These are phyloP conservation scores for Leptinotarsa juncta DNA, from an alignment of 2,888 invertebrate species.

Conservation along the genomic window DNA sequence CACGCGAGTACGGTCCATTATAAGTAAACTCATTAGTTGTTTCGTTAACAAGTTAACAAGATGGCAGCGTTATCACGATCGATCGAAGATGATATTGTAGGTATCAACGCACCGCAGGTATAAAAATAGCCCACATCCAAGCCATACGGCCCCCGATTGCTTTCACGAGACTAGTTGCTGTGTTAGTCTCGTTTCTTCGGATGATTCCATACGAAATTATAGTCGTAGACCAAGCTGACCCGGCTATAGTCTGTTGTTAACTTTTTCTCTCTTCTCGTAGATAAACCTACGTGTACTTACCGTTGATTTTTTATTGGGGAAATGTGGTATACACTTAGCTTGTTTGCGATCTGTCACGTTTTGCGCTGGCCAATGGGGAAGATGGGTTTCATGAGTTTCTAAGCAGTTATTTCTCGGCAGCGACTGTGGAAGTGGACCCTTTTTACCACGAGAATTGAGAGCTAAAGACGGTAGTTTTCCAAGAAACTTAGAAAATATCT, in stretches of 20 bases:
- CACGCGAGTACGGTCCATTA: constrained; percentile 61
- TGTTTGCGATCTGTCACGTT: constrained; percentile 9
- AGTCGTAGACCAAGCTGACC: constrained; percentile 52
- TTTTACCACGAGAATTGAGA: too few relatives aligned
- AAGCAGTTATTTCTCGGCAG: neutral
- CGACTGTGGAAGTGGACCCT: too few relatives aligned
- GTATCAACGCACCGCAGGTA: constrained; percentile 61
- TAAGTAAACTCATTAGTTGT: constrained; percentile 65
- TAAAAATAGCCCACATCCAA: constrained; percentile 36
- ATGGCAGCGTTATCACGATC: constrained; percentile 64
- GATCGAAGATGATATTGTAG: constrained; percentile 62
- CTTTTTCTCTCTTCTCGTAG: constrained; percentile 52
- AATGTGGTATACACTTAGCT: constrained; percentile 41
- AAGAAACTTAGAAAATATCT: too few relatives aligned
- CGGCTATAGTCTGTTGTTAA: constrained; percentile 54
- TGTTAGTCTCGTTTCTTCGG: constrained; percentile 51
- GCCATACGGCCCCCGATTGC: constrained; percentile 46
- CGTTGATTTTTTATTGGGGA: constrained; percentile 47
- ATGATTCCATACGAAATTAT: constrained; percentile 56
- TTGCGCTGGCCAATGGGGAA: neutral
- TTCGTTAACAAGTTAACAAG: constrained; percentile 66
- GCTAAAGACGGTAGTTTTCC: too few relatives aligned
- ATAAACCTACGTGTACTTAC: constrained; percentile 47
- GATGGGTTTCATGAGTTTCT: constrained; percentile 7
- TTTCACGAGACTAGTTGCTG: constrained; percentile 47